Evolutionary conservation across 2,888 invertebrate genomes (phyloP).

Genomic region (Lydus trimaculatus): DNA sequence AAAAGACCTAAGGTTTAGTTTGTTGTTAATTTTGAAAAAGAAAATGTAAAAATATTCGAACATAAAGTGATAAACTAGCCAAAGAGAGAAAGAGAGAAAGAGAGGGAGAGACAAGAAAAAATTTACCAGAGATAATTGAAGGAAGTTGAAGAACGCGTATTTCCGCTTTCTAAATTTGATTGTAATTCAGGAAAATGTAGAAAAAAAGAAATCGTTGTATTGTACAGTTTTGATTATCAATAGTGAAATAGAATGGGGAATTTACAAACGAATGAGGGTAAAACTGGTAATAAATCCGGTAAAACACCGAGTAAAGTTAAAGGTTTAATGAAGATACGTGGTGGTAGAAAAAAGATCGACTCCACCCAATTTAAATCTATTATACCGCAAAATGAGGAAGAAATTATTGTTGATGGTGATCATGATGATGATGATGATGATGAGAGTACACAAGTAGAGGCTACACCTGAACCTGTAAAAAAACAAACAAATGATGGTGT

Average conservation of each 20-base stretch:
- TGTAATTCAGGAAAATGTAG: background rate
- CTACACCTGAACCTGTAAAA: too few species aligned
- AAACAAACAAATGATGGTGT: slow-evolving; percentile 24
- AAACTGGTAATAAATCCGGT: slow-evolving; percentile 61
- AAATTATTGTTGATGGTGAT: slow-evolving; percentile 26
- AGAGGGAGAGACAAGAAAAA: background rate
- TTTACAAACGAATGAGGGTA: slow-evolving; percentile 63
- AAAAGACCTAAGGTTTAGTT: background rate
- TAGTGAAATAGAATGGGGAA: slow-evolving; percentile 63
- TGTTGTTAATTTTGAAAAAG: background rate
- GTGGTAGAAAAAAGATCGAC: slow-evolving; percentile 56
- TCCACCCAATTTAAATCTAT: slow-evolving; percentile 51
- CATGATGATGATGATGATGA: slow-evolving; percentile 14
- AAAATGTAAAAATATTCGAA: background rate
- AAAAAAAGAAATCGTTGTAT: background rate
- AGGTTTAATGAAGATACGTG: slow-evolving; percentile 64
- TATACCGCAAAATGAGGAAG: slow-evolving; percentile 41
- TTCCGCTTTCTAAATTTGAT: slow-evolving; percentile 8
- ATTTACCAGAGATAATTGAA: background rate
- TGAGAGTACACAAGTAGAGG: slow-evolving; percentile 32
- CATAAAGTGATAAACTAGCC: background rate
- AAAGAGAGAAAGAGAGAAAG: too few species aligned
- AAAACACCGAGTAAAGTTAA: slow-evolving; percentile 68
- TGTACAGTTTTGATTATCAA: background rate
- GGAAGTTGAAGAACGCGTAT: background rate